A percentile compares a stretch with the other conserved stretches of the same genome.
phyloP scores from a whole-genome alignment of 2,113 vertebrate genomes.

The Collichthys lucidus region DNA sequence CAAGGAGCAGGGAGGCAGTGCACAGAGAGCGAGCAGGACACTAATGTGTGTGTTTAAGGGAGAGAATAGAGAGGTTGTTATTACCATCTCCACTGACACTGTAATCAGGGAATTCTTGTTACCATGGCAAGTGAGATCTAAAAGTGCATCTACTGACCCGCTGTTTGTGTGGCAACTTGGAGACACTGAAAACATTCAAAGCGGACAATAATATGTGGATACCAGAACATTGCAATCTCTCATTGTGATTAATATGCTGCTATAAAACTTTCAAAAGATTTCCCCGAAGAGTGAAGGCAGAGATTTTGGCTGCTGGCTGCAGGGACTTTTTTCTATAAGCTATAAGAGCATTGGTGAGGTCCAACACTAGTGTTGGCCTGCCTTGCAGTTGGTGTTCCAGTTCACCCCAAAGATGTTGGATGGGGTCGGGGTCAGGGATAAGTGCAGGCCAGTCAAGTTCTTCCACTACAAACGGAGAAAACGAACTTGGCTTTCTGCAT shows the following conservation, averaged over 20 bases:
- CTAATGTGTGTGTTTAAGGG: constrained; percentile 77
- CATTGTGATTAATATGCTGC: not conserved
- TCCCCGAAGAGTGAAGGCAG: not conserved
- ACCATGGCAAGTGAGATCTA: constrained; percentile 62
- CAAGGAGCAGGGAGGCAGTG: constrained; percentile 45
- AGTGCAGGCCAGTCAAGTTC: not conserved
- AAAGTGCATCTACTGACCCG: constrained; percentile 32
- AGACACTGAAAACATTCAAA: not conserved
- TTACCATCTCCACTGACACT: constrained; percentile 52
- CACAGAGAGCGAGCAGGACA: constrained; percentile 32
- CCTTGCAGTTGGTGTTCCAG: not conserved
- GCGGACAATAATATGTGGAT: not conserved
- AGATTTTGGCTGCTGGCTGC: not conserved
- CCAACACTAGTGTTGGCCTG: not conserved
- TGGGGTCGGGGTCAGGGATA: not conserved
- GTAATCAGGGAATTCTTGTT: constrained; percentile 63
- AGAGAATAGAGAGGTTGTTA: constrained; percentile 63
- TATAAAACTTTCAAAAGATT: not conserved
- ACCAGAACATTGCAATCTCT: too few species aligned
- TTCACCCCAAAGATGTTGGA: not conserved
- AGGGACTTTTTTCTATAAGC: not conserved
- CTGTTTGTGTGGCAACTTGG: constrained; percentile 23
- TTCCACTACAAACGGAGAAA: not conserved
- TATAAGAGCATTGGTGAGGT: not conserved
- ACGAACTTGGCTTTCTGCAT: not conserved